Evolutionary conservation across 2,113 vertebrate species (phyloP).

Genomic region (Tupaia chinensis): DNA sequence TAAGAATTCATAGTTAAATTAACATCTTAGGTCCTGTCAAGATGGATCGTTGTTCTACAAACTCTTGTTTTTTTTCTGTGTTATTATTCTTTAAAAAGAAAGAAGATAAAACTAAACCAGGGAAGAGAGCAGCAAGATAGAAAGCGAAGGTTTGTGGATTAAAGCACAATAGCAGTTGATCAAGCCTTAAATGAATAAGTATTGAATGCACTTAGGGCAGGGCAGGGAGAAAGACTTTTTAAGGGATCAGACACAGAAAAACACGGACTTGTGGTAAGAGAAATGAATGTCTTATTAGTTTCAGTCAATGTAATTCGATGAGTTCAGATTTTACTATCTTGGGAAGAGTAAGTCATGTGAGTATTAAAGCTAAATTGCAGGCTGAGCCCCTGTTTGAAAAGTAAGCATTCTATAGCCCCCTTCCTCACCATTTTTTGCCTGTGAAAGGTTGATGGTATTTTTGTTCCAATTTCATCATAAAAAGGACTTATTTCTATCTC

Average conservation of each 20-base stretch:
- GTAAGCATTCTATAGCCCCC: background rate
- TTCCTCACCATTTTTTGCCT: no score
- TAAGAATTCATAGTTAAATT: constrained; percentile 30
- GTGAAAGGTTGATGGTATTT: background rate
- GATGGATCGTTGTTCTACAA: background rate
- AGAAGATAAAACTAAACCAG: background rate
- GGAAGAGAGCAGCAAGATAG: background rate
- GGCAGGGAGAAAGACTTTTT: background rate
- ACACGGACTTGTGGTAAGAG: background rate
- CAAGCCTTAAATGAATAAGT: background rate
- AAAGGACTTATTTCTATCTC: background rate
- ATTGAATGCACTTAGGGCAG: background rate
- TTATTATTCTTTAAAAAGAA: background rate
- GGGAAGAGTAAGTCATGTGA: background rate
- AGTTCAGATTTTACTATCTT: background rate
- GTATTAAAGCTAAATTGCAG: background rate
- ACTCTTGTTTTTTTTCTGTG: background rate
- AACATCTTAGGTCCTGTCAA: background rate
- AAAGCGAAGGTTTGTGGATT: background rate
- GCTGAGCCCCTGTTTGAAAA: background rate
- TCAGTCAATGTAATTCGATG: background rate
- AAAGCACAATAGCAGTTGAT: background rate
- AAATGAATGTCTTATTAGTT: background rate
- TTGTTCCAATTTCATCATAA: background rate
- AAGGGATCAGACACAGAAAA: background rate